A percentile compares a stretch with the other conserved stretches of the same genome.
phyloP scores from a whole-genome alignment of 2,888 invertebrate genomes.

The Agrochola macilenta region DNA sequence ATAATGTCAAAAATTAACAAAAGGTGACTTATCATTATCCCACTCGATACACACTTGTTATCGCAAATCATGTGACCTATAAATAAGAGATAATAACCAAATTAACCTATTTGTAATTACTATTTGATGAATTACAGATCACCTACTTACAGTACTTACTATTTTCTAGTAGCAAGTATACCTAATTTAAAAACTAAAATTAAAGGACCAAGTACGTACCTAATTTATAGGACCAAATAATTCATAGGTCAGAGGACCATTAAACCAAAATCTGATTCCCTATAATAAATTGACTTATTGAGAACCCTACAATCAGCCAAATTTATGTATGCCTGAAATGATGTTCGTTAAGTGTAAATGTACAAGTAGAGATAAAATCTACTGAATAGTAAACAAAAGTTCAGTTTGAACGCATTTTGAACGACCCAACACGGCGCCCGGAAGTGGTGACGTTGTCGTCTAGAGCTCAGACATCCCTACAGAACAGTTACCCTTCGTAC shows the following conservation, averaged over 20 bases:
- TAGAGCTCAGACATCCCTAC: conserved; percentile 71
- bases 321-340: conserved; percentile 32
- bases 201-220: neutral
- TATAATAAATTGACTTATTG: neutral
- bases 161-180: neutral
- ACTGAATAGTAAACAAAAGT: conserved; percentile 62
- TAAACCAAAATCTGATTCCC: neutral
- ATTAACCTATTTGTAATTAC: neutral
- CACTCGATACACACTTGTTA: conserved; percentile 1
- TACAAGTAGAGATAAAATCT: conserved; percentile 15
- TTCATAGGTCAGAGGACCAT: neutral
- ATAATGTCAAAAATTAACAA: conserved; percentile 5
- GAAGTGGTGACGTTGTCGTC: conserved; percentile 80
- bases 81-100: neutral
- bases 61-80: conserved; percentile 13
- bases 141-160: neutral
- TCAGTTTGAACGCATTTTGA: conserved; percentile 75
- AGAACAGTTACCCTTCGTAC: conserved; percentile 18
- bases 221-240: neutral
- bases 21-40: conserved; percentile 16
- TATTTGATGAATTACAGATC: neutral
- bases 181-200: neutral
- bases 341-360: conserved; percentile 22
- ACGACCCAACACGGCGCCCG: conserved; percentile 70
- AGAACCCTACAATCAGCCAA: neutral